Percentiles rank a stretch among this genome's conserved stretches.
Conservation (phyloP, 2,888 invertebrate species). For the Campoplex nolae region DNA sequence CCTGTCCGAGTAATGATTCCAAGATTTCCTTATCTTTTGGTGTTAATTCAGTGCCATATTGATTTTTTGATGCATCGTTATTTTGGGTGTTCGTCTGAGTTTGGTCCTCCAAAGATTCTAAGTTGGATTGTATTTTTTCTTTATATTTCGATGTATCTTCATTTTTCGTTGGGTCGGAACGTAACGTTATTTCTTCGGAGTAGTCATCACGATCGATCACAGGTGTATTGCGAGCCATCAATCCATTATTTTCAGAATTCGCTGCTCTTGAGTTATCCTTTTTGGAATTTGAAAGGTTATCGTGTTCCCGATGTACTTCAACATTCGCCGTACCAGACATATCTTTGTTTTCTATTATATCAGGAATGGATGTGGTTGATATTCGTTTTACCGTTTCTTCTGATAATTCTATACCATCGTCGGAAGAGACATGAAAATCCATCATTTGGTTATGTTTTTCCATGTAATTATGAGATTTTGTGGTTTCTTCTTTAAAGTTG, state of each 20-base stretch:
- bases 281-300: background rate
- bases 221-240: background rate
- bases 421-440: background rate
- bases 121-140: background rate
- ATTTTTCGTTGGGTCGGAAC: constrained; percentile 6
- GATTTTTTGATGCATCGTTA: background rate
- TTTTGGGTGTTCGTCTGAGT: background rate
- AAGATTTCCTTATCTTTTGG: constrained; percentile 37
- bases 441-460: background rate
- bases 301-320: background rate
- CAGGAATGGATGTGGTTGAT: background rate
- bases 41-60: background rate
- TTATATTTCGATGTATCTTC: background rate
- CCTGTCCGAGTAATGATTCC: constrained; percentile 71
- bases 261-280: background rate
- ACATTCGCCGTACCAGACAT: background rate
- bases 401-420: background rate
- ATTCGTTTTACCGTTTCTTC: background rate
- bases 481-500: background rate
- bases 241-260: background rate
- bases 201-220: background rate
- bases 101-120: background rate
- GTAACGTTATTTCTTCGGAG: background rate
- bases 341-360: background rate
- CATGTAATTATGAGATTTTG: background rate